Evolutionary conservation across 2,888 invertebrate genomes (phyloP).

Genomic region (Dryadula phaetusa): DNA sequence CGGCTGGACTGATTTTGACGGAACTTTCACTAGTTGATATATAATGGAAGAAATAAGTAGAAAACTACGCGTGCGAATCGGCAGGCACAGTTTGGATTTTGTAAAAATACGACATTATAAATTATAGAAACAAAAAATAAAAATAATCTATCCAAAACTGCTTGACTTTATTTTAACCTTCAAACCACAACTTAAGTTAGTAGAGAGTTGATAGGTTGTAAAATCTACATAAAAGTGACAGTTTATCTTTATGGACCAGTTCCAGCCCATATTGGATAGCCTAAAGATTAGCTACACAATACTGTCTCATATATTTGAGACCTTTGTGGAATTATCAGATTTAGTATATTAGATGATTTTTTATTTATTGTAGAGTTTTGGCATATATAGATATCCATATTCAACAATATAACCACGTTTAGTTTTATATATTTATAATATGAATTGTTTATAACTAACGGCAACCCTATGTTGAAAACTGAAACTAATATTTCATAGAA

Average conservation of each 20-base stretch:
- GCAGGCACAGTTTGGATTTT: too few species aligned
- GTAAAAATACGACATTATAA: too few species aligned
- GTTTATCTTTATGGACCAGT: slow-evolving; percentile 24
- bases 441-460: too few species aligned
- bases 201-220: slow-evolving; percentile 20
- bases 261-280: slow-evolving; percentile 16
- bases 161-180: background rate
- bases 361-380: background rate
- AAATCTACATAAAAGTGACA: slow-evolving; percentile 35
- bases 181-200: background rate
- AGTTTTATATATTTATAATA: too few species aligned
- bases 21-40: too few species aligned
- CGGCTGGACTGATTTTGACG: too few species aligned
- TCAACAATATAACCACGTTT: too few species aligned
- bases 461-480: too few species aligned
- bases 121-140: too few species aligned
- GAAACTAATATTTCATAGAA: background rate
- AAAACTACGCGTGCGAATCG: too few species aligned
- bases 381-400: too few species aligned
- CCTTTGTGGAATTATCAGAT: background rate
- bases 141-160: background rate
- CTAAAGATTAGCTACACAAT: slow-evolving; percentile 27
- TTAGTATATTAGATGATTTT: background rate
- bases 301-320: background rate
- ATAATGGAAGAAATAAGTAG: too few species aligned